A percentile compares a stretch with the other conserved stretches of the same genome.
These are phyloP conservation scores for Ophioderma brevispina DNA, from an alignment of 35 echinoderm and acorn worm species.

Conservation along the genomic window DNA sequence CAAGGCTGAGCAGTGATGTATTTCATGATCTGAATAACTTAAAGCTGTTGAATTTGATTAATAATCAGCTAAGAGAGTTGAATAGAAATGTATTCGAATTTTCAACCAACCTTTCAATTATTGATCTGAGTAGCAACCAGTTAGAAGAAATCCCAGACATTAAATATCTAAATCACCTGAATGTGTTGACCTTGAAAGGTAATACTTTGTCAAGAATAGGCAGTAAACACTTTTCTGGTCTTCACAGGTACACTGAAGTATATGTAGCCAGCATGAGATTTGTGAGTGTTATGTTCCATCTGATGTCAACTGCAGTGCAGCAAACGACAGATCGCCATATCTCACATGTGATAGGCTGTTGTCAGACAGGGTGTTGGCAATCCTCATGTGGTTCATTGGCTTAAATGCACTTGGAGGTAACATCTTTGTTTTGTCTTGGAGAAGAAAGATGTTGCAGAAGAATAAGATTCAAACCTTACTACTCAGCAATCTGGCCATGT, in stretches of 20 bases:
- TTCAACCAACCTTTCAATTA: background rate
- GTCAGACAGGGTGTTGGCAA: background rate
- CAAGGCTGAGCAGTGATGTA: background rate
- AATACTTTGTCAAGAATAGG: background rate
- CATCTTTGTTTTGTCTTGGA: background rate
- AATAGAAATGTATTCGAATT: too few species aligned
- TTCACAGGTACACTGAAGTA: background rate
- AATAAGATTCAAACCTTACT: conserved; percentile 4
- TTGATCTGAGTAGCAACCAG: background rate
- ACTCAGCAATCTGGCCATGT: conserved; percentile 26
- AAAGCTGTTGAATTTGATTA: background rate
- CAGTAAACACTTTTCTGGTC: background rate
- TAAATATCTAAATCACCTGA: background rate
- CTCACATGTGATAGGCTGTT: too few species aligned
- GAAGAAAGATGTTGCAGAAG: background rate
- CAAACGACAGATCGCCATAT: too few species aligned
- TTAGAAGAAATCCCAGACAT: background rate
- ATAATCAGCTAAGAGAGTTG: too few species aligned
- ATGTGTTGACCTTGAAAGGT: background rate
- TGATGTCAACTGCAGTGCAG: background rate
- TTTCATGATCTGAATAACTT: background rate
- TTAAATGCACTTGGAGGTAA: background rate
- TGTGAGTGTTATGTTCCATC: background rate
- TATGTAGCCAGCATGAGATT: background rate
- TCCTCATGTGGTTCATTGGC: background rate